A percentile compares a stretch with the other conserved stretches of the same genome.
Evolutionary conservation across 2,888 invertebrate species (phyloP).

Genomic region (Mesoligia furuncula): DNA sequence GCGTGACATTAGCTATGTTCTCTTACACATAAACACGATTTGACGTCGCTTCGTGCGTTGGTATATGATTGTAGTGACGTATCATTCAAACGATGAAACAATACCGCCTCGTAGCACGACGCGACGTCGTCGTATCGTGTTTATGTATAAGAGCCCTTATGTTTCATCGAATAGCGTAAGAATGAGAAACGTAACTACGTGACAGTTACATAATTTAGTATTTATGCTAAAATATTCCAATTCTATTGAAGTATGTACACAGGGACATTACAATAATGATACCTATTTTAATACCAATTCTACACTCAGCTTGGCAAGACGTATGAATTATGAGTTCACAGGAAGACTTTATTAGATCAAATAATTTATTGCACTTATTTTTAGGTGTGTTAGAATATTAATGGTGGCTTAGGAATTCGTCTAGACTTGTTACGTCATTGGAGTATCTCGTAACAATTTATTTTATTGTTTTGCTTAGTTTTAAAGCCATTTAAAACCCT

Average conservation of each 20-base stretch:
- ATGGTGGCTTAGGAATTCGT: slow-evolving; percentile 32
- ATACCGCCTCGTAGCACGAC: too few species aligned
- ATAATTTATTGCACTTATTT: slow-evolving; percentile 56
- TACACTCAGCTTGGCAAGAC: slow-evolving; percentile 38
- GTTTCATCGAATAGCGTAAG: not conserved
- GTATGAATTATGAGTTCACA: slow-evolving; percentile 35
- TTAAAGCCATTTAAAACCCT: not conserved
- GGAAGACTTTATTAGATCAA: slow-evolving; percentile 47
- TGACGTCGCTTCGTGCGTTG: too few species aligned
- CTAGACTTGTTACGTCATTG: slow-evolving; percentile 24
- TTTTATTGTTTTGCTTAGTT: slow-evolving; percentile 8
- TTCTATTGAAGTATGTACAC: not conserved
- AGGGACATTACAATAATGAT: slow-evolving; percentile 18
- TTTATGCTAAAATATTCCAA: slow-evolving; percentile 31
- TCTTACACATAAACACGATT: too few species aligned
- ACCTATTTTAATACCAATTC: not conserved
- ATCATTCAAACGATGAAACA: too few species aligned
- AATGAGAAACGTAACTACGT: not conserved
- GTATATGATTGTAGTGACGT: too few species aligned
- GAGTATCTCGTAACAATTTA: not conserved
- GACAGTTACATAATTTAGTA: not conserved
- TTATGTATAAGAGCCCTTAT: too few species aligned
- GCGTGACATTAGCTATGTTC: not conserved
- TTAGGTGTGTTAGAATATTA: slow-evolving; percentile 31
- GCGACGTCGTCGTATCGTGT: too few species aligned